Conservation (phyloP, 37 sponge, comb jelly and placozoan species). For the Sycon ciliatum region DNA sequence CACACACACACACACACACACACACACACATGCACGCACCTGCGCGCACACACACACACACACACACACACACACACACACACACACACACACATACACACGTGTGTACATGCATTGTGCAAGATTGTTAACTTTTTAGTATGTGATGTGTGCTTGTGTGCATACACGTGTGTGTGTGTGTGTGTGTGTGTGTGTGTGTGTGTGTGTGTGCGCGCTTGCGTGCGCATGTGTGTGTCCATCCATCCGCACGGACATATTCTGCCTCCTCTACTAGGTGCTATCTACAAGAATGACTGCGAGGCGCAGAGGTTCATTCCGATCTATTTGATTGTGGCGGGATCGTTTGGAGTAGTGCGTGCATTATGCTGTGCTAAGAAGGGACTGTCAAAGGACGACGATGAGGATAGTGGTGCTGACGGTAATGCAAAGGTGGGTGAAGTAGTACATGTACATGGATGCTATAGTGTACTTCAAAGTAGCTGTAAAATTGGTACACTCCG, state of each 20-base stretch:
- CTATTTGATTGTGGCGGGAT: constrained; percentile 15
- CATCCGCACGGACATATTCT: too few relatives aligned
- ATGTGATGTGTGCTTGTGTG: neutral
- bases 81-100: constrained; percentile 1
- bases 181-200: constrained; percentile 5
- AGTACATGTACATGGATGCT: too few relatives aligned
- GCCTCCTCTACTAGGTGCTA: too few relatives aligned
- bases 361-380: too few relatives aligned
- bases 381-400: too few relatives aligned
- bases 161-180: neutral
- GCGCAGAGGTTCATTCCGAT: neutral
- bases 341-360: neutral
- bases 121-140: neutral
- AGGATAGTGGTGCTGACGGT: too few relatives aligned
- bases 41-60: constrained; percentile 3
- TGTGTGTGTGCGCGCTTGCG: neutral
- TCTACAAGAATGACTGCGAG: neutral
- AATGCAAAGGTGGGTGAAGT: too few relatives aligned
- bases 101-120: neutral
- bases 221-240: too few relatives aligned
- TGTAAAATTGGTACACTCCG: too few relatives aligned
- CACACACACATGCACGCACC: too few relatives aligned
- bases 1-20: too few relatives aligned
- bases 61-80: constrained; percentile 5
- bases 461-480: too few relatives aligned